These are phyloP conservation scores for Cyanistes caeruleus DNA, from an alignment of 2,113 vertebrate genomes.

Conservation along the genomic window DNA sequence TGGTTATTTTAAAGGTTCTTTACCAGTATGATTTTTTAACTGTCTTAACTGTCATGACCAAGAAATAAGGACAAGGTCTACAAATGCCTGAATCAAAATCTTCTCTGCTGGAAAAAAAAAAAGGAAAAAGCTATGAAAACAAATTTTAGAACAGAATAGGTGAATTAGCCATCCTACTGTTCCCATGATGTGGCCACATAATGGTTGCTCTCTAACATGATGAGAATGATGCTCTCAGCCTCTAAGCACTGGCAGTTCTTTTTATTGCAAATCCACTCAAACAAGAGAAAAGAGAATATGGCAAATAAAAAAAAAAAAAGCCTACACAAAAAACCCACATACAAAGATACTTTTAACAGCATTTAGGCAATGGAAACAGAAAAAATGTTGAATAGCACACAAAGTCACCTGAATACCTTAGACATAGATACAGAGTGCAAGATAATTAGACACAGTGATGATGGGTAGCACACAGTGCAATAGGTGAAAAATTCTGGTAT, in stretches of 20 bases:
- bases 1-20: neutral
- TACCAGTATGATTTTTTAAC: neutral
- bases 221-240: neutral
- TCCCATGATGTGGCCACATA: neutral
- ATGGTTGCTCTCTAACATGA: neutral
- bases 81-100: neutral
- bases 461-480: neutral
- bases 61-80: neutral
- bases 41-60: neutral
- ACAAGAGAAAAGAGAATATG: neutral
- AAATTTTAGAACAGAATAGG: neutral
- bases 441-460: neutral
- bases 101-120: neutral
- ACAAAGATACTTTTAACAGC: neutral
- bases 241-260: neutral
- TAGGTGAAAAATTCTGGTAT: neutral
- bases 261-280: neutral
- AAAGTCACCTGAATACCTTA: neutral
- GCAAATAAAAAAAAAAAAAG: neutral
- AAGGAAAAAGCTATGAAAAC: neutral
- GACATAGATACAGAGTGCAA: neutral
- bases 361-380: neutral
- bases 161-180: neutral
- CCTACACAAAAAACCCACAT: fast-evolving
- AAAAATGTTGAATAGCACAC: neutral